Percentiles rank a stretch among this genome's conserved stretches.
Evolutionary conservation across 2,888 invertebrate genomes (phyloP).

Genomic region (Tanytarsus gracilentus): DNA sequence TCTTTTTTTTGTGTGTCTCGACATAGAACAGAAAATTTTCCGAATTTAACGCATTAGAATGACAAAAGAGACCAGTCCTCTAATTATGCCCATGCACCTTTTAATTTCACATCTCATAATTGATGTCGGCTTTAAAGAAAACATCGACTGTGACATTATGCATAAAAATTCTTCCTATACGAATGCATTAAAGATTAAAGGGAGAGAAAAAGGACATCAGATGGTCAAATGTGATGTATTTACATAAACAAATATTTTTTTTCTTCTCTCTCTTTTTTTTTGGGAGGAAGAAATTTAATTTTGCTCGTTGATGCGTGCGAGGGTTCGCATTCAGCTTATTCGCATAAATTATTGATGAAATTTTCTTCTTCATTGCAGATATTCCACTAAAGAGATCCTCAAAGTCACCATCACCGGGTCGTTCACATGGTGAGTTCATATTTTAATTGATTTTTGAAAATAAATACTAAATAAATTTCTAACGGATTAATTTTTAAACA

Average conservation of each 20-base stretch:
- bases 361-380: constrained; percentile 16
- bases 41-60: constrained; percentile 25
- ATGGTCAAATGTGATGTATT: constrained; percentile 26
- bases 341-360: too few species aligned
- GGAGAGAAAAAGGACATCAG: constrained; percentile 22
- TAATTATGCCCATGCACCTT: constrained; percentile 28
- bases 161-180: not conserved
- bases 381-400: constrained; percentile 24
- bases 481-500: too few species aligned
- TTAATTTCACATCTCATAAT: constrained; percentile 19
- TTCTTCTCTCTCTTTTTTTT: not conserved
- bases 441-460: too few species aligned
- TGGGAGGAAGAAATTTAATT: not conserved
- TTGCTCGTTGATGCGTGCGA: constrained; percentile 8
- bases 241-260: constrained; percentile 18
- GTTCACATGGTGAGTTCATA: constrained; percentile 27
- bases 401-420: constrained; percentile 26
- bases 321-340: too few species aligned
- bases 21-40: not conserved
- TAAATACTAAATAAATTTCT: not conserved
- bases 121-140: too few species aligned
- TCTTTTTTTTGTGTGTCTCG: not conserved
- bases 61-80: constrained; percentile 16
- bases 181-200: constrained; percentile 23
- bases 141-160: too few species aligned